Base-by-base conservation (phyloP, 2,113 vertebrate genomes). In the Sphyrna mokarran region DNA sequence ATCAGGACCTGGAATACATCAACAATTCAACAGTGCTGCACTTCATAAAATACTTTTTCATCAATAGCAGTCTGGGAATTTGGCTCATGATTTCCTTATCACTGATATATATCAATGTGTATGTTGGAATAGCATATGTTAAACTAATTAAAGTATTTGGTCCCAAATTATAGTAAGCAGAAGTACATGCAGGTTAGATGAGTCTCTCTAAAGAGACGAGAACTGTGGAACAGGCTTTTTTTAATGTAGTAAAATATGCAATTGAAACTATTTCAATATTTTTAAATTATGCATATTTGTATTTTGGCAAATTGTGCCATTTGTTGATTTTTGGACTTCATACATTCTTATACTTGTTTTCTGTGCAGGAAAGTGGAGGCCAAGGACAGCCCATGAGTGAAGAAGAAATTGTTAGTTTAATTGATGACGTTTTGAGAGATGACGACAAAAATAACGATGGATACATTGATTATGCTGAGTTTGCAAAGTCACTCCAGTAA, bases 371-470 rank as follows among this genome's bases (percentile, higher is more conserved):
- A 96, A 97, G 97, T 96, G 98, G 97, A 95, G 98, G 98, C 61
- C 96, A 98, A 72, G 97, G 96, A 66, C 98, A 97, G 80, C 97
- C 97, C 2, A 98, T 99, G 98, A 98, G 97, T 2, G 99, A 99
- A 97, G 98, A 99, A 18, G 99, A 99, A 23, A 97, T 99, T 5
- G 98, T 99, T 7, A 97, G 43, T 95, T 97, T 99, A 94, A 99
- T 99, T 86, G 99, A 99, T 85, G 98, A 98, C 0, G 98, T 99
- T 90, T 97, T 99, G 96, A 97, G 96, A 96, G 99, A 99, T 6
- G 99, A 99, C 63, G 99, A 99, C 97, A 99, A 98, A 97, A 99
- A 99, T 97, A 98, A 99, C 0, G 99, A 99, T 0, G 99, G 99
- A 22, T 99, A 98, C 96, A 99, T 99, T 68, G 99, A 99, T 97